Evolutionary conservation across 2,888 invertebrate species (phyloP).

Genomic region (Mythimna ferrago): DNA sequence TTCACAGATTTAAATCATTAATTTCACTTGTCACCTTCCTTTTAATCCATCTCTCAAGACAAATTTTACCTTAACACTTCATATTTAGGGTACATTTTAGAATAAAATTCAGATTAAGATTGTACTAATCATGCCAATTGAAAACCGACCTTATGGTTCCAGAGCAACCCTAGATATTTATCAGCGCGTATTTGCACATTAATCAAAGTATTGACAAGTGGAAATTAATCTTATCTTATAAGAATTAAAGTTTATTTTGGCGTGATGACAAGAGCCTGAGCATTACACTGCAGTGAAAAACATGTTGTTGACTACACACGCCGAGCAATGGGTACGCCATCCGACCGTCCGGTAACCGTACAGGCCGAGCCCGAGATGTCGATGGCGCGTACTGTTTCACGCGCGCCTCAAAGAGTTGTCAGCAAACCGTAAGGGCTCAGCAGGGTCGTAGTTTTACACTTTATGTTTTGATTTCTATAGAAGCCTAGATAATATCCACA

Average conservation of each 20-base stretch:
- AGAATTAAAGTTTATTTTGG: conserved; percentile 14
- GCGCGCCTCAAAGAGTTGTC: no score
- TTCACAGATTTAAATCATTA: conserved; percentile 49
- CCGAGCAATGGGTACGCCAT: no score
- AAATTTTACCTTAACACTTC: conserved; percentile 14
- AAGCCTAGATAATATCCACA: no score
- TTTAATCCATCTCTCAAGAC: background rate
- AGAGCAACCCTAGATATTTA: conserved; percentile 26
- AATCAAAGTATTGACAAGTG: background rate
- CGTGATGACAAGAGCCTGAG: conserved; percentile 18
- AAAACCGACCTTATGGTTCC: conserved; percentile 27
- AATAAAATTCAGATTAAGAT: conserved; percentile 21
- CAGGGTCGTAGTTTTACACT: no score
- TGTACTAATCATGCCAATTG: conserved; percentile 1
- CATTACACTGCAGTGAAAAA: conserved; percentile 43
- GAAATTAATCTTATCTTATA: conserved; percentile 1
- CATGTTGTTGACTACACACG: conserved; percentile 49
- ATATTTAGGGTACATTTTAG: conserved; percentile 10
- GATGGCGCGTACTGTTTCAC: no score
- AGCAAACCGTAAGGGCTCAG: no score
- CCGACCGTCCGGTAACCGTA: no score
- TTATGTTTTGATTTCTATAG: no score
- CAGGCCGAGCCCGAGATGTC: no score
- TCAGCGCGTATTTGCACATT: conserved; percentile 9
- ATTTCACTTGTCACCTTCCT: conserved; percentile 57